These are phyloP conservation scores for Lanistes nyassanus DNA, from an alignment of 1,140 invertebrate species.

Conservation along the genomic window DNA sequence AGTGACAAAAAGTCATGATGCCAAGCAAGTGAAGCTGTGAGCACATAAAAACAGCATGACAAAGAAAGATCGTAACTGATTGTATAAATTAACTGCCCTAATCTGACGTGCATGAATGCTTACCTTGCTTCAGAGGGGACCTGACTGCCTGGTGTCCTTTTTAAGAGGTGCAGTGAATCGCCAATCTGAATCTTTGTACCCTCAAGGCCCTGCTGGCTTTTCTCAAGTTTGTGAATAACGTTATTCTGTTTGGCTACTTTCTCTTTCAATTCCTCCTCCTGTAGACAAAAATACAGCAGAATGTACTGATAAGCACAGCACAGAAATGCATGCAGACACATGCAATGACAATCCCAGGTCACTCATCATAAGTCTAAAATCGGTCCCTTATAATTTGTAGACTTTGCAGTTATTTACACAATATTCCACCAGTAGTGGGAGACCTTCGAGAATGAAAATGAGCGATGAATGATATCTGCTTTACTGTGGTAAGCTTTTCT, in stretches of 20 bases:
- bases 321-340: neutral
- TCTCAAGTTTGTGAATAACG: constrained; percentile 48
- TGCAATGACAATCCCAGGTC: neutral
- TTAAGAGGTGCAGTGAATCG: constrained; percentile 42
- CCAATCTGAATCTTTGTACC: constrained; percentile 41
- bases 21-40: no score
- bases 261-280: constrained; percentile 47
- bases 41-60: no score
- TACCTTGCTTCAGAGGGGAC: constrained; percentile 12
- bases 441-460: neutral
- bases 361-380: no score
- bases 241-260: constrained; percentile 51
- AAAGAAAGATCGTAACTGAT: no score
- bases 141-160: neutral
- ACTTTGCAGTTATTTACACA: neutral
- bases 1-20: no score
- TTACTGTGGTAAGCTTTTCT: neutral
- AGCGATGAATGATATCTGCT: constrained; percentile 17
- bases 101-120: no score
- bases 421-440: no score
- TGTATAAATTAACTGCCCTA: no score
- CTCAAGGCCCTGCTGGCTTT: constrained; percentile 34
- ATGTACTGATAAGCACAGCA: neutral
- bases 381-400: no score
- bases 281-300: neutral